Conservation (phyloP, 2,797 vertebrate species). For the Pygocentrus nattereri region DNA sequence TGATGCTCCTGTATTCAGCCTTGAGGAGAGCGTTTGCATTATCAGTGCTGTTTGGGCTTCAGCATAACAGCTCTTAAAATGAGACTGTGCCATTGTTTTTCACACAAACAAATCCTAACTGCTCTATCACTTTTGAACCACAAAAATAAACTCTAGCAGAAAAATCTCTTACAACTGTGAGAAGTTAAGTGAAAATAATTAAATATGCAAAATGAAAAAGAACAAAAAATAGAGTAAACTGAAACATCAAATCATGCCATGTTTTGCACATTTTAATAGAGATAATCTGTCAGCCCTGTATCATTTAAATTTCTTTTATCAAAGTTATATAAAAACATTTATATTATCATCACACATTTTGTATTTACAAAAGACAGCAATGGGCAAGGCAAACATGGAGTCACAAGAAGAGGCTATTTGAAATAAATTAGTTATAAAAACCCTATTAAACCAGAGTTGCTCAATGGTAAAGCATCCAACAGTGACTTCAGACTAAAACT, state of each 20-base stretch:
- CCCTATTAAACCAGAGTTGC: neutral
- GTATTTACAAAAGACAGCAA: neutral
- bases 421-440: neutral
- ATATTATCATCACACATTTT: neutral
- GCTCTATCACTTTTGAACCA: neutral
- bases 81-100: constrained; percentile 8
- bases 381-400: neutral
- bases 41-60: constrained; percentile 40
- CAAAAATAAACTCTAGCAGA: neutral
- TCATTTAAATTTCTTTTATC: neutral
- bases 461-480: neutral
- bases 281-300: neutral
- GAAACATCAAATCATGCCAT: neutral
- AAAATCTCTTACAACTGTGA: no score
- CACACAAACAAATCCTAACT: neutral
- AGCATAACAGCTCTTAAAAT: constrained; percentile 17
- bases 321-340: neutral
- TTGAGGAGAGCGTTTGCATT: constrained; percentile 42
- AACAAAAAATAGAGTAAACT: neutral
- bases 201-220: neutral
- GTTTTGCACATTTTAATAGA: neutral
- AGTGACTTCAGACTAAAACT: no score
- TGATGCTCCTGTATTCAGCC: constrained; percentile 29
- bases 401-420: neutral
- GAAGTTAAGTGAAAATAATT: neutral